A percentile compares a stretch with the other conserved stretches of the same genome.
Conservation (phyloP, 2,113 vertebrate species). For the Pseudopodoces humilis region DNA sequence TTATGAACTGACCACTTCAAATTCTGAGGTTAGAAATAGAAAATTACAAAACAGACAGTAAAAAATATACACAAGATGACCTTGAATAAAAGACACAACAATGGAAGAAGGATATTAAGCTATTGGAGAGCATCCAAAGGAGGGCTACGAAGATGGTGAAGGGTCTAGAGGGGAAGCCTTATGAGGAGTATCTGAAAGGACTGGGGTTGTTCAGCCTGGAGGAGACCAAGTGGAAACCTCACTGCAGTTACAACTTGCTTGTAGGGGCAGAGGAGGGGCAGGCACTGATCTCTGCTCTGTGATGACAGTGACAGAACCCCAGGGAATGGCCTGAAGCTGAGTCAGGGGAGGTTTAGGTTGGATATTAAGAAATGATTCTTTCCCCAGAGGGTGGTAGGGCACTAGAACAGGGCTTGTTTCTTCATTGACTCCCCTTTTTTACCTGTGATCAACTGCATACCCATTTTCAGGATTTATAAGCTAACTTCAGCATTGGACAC, state of each 20-base stretch:
- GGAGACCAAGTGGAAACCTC: background rate
- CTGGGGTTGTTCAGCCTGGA: background rate
- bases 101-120: background rate
- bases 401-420: background rate
- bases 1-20: background rate
- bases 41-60: background rate
- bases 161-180: background rate
- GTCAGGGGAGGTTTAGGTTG: background rate
- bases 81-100: background rate
- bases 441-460: background rate
- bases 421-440: background rate
- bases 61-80: background rate
- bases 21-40: background rate
- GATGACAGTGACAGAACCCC: background rate
- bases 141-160: background rate
- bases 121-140: background rate
- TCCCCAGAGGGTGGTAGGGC: rapidly evolving
- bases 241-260: rapidly evolving
- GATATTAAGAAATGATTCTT: background rate
- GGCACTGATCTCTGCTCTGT: background rate
- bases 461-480: background rate
- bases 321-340: background rate
- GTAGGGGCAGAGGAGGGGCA: background rate
- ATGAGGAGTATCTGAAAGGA: background rate
- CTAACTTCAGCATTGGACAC: background rate